These are phyloP conservation scores for Apodemia hepburni DNA, from an alignment of 2,888 invertebrate species.

Conservation along the genomic window DNA sequence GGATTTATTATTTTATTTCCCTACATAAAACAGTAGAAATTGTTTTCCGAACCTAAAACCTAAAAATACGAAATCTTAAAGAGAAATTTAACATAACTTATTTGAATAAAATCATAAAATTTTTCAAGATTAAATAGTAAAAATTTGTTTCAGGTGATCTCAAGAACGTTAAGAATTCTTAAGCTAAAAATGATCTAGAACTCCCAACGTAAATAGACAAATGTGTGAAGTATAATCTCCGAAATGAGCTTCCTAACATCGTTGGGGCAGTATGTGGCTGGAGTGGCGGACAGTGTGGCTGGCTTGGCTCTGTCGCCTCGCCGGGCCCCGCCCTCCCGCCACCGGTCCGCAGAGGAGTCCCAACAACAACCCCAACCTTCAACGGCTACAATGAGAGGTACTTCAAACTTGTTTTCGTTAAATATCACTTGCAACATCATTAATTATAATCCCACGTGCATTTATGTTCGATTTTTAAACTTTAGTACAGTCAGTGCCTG, in stretches of 20 bases:
- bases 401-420: conserved; percentile 1
- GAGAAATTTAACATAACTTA: no score
- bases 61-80: no score
- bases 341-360: conserved; percentile 80
- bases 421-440: conserved; percentile 17
- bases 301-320: conserved; percentile 89
- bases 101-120: no score
- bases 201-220: background rate
- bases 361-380: conserved; percentile 57
- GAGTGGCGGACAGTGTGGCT: conserved; percentile 91
- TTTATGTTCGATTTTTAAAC: background rate
- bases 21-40: no score
- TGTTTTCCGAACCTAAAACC: no score
- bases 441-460: conserved; percentile 10
- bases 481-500: background rate
- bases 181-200: background rate
- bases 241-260: conserved; percentile 93
- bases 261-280: conserved; percentile 91
- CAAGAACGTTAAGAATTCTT: background rate
- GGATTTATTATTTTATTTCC: no score
- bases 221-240: conserved; percentile 30
- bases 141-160: background rate
- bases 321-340: conserved; percentile 84
- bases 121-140: no score
- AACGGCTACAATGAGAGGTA: conserved; percentile 38